A percentile compares a stretch with the other conserved stretches of the same genome.
Evolutionary conservation across 37 sponge, comb jelly and placozoan genomes (phyloP).

Genomic region (Corticium candelabrum): DNA sequence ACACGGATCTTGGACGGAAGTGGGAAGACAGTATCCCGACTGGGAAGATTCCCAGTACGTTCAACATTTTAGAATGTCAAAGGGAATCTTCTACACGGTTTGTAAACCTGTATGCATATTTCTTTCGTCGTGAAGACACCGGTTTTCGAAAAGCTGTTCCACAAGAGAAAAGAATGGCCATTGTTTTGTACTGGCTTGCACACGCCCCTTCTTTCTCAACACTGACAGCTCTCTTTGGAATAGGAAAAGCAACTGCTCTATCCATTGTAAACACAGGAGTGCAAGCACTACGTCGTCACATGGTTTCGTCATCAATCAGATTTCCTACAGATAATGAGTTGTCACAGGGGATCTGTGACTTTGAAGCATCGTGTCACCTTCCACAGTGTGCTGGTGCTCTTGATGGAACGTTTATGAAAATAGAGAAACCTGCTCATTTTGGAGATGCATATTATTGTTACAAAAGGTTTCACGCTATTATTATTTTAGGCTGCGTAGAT

Average conservation of each 20-base stretch:
- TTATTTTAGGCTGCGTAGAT: constrained; percentile 8
- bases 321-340: constrained; percentile 11
- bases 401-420: too few species aligned
- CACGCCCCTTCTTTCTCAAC: background rate
- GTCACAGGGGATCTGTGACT: background rate
- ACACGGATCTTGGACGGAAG: too few species aligned
- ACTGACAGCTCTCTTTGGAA: constrained; percentile 10
- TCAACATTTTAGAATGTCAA: constrained; percentile 21
- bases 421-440: constrained; percentile 3
- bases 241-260: constrained; percentile 6
- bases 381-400: constrained; percentile 12
- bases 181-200: constrained; percentile 11
- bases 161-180: constrained; percentile 3
- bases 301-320: background rate
- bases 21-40: constrained; percentile 9
- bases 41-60: constrained; percentile 14
- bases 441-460: constrained; percentile 13
- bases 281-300: background rate
- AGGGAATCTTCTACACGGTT: constrained; percentile 19
- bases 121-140: constrained; percentile 1
- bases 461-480: constrained; percentile 10
- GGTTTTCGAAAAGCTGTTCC: background rate
- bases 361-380: constrained; percentile 11
- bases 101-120: background rate
- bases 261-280: background rate